A percentile compares a stretch with the other conserved stretches of the same genome.
Evolutionary conservation across 2,888 invertebrate genomes (phyloP).

Genomic region (Apamea crenata): DNA sequence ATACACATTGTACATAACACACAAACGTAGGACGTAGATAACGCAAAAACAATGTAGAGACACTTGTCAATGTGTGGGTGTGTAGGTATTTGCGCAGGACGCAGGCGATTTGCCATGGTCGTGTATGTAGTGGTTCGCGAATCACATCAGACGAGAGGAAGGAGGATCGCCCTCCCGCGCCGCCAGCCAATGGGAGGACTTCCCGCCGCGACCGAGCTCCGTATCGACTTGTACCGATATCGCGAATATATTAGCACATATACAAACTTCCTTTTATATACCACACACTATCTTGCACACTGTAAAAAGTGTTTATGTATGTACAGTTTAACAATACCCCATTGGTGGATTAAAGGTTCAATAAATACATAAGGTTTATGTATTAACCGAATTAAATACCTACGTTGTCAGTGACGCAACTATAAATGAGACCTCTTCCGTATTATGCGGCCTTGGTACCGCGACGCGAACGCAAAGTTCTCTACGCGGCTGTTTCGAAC

Average conservation of each 20-base stretch:
- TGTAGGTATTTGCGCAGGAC: slow-evolving; percentile 77
- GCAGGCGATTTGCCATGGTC: slow-evolving; percentile 79
- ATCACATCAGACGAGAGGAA: slow-evolving; percentile 88
- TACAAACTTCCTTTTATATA: slow-evolving; percentile 66
- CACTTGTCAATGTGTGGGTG: slow-evolving; percentile 62
- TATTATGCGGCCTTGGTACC: slow-evolving; percentile 84
- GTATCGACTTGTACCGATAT: slow-evolving; percentile 77
- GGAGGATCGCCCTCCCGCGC: slow-evolving; percentile 89
- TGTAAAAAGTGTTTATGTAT: slow-evolving; percentile 44
- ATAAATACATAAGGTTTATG: slow-evolving; percentile 64
- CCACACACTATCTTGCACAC: slow-evolving; percentile 62
- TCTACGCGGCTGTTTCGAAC: slow-evolving; percentile 68
- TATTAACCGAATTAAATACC: slow-evolving; percentile 58
- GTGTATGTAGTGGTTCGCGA: slow-evolving; percentile 83
- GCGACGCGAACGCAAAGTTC: slow-evolving; percentile 79
- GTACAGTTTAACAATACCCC: slow-evolving; percentile 34
- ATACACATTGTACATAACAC: slow-evolving; percentile 57
- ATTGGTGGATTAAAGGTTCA: slow-evolving; percentile 69
- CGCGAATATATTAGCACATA: slow-evolving; percentile 86
- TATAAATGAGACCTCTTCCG: slow-evolving; percentile 74
- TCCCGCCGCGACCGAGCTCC: slow-evolving; percentile 77
- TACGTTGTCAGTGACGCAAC: slow-evolving; percentile 65
- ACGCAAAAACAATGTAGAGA: slow-evolving; percentile 58
- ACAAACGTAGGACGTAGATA: slow-evolving; percentile 63
- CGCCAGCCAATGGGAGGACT: slow-evolving; percentile 83